These are phyloP conservation scores for Camponotus vicinus DNA, from an alignment of 1,140 invertebrate species.

Conservation along the genomic window DNA sequence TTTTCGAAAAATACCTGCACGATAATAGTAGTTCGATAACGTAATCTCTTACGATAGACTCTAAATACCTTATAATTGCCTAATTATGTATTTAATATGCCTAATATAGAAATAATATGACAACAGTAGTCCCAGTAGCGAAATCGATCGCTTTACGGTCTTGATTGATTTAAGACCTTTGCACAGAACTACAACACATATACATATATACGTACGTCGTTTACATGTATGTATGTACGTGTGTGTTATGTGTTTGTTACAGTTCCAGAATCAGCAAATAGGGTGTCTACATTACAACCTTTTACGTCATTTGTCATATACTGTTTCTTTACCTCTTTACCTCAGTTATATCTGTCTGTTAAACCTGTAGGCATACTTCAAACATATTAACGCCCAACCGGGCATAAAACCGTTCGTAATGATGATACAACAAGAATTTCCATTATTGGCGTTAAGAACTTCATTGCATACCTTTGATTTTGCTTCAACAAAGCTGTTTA, in stretches of 20 bases:
- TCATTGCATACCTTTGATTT: constrained; percentile 78
- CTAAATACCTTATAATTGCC: constrained; percentile 63
- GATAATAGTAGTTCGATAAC: background rate
- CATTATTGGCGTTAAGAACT: constrained; percentile 70
- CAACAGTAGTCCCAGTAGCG: constrained; percentile 74
- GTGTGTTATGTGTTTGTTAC: constrained; percentile 20
- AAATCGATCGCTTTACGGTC: constrained; percentile 65
- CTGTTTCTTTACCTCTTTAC: constrained; percentile 83
- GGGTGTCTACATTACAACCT: constrained; percentile 78
- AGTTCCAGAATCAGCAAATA: constrained; percentile 62
- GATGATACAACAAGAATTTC: constrained; percentile 75
- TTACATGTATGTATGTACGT: constrained; percentile 7
- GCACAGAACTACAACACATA: constrained; percentile 30
- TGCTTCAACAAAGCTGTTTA: constrained; percentile 66
- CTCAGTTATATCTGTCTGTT: constrained; percentile 85
- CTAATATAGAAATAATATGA: constrained; percentile 62
- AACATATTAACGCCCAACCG: constrained; percentile 85
- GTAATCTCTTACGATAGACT: constrained; percentile 66
- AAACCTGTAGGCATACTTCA: constrained; percentile 87
- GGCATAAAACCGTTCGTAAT: constrained; percentile 80
- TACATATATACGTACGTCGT: background rate
- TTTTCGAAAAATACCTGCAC: constrained; percentile 13
- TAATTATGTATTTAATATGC: constrained; percentile 64
- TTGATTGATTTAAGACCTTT: constrained; percentile 65
- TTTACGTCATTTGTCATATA: constrained; percentile 85